A percentile compares a stretch with the other conserved stretches of the same genome.
Conservation (phyloP, 2,797 vertebrate genomes). For the Mormyrops boulengeri region DNA sequence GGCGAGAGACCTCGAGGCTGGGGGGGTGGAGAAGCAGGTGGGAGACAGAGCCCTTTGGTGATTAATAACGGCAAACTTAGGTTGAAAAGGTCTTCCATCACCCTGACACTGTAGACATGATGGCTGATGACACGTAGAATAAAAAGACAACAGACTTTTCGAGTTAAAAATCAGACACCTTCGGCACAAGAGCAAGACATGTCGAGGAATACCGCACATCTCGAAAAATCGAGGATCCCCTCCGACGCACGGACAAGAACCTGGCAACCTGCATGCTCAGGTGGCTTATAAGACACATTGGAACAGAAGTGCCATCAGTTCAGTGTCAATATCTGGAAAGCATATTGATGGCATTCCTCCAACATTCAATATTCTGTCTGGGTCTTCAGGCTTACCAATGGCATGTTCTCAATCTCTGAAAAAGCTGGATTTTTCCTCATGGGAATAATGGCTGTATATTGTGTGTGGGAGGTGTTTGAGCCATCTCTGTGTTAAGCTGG, state of each 20-base stretch:
- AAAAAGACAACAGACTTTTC: background rate
- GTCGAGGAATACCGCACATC: background rate
- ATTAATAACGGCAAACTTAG: constrained; percentile 16
- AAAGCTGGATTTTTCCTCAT: background rate
- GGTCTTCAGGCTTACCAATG: background rate
- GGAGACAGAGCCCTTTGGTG: background rate
- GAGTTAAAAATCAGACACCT: background rate
- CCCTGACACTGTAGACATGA: background rate
- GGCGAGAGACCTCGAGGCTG: background rate
- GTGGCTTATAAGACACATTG: background rate
- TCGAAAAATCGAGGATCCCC: background rate
- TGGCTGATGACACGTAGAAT: background rate
- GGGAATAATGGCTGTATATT: background rate
- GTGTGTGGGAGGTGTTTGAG: background rate
- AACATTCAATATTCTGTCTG: background rate
- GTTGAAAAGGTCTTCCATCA: background rate
- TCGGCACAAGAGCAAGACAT: background rate
- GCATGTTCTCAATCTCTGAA: background rate
- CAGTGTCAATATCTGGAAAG: background rate
- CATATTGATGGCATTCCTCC: background rate
- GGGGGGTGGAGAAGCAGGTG: background rate
- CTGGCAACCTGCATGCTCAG: background rate
- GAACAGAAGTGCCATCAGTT: background rate
- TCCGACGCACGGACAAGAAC: background rate
- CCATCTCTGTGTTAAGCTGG: background rate